Conservation (phyloP, 2,113 vertebrate genomes). For the Corapipo altera region DNA sequence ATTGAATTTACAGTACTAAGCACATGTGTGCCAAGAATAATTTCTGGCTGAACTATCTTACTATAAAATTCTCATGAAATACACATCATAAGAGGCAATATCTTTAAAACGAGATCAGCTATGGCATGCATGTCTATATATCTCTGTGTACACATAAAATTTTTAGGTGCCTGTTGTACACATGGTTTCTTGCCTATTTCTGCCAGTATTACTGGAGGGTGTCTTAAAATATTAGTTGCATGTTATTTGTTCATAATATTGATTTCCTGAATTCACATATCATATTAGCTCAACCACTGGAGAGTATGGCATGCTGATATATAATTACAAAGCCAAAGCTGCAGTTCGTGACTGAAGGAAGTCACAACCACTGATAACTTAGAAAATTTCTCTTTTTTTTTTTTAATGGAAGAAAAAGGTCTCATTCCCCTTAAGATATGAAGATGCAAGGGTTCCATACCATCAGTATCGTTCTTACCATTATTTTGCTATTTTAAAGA, state of each 20-base stretch:
- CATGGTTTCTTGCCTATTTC: not conserved
- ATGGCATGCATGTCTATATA: not conserved
- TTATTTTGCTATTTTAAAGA: not conserved
- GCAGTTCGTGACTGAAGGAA: not conserved
- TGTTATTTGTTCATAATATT: not conserved
- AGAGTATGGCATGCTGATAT: not conserved
- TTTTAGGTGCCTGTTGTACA: not conserved
- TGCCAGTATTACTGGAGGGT: not conserved
- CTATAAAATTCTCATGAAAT: not conserved
- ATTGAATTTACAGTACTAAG: not conserved
- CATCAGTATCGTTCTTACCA: not conserved
- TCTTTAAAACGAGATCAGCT: not conserved
- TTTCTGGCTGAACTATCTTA: not conserved
- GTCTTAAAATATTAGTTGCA: not conserved
- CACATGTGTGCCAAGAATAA: not conserved
- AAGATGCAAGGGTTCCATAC: not conserved
- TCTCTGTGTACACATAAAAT: not conserved
- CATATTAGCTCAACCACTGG: not conserved
- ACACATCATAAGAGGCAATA: not conserved
- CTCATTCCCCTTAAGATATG: not conserved
- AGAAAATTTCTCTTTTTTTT: not conserved
- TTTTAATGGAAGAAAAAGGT: not conserved
- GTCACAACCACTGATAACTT: not conserved
- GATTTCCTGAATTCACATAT: not conserved
- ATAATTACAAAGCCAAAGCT: not conserved